These are phyloP conservation scores for Erythrolamprus reginae DNA, from an alignment of 2,113 vertebrate species.

Conservation along the genomic window DNA sequence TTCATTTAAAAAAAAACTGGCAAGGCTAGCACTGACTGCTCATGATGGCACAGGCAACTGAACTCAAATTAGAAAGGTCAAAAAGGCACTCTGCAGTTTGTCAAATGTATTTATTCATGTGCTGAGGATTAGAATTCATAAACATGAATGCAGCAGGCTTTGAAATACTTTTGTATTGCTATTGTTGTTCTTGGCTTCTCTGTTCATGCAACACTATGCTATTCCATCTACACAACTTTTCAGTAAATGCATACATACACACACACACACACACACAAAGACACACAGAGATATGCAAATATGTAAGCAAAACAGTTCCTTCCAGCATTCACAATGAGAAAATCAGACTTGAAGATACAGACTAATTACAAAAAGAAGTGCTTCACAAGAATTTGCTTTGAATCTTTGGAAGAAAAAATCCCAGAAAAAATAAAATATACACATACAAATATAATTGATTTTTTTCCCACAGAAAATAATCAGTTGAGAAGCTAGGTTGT, in stretches of 20 bases:
- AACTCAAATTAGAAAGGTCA: constrained; percentile 77
- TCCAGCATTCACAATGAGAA: constrained; percentile 1
- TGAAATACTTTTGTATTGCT: constrained; percentile 62
- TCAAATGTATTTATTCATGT: constrained; percentile 84
- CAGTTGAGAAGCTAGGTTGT: constrained; percentile 42
- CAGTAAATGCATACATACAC: constrained; percentile 25
- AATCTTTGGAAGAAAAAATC: constrained; percentile 13
- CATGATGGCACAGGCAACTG: constrained; percentile 64
- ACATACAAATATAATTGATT: constrained; percentile 22
- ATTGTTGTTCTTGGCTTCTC: constrained; percentile 73
- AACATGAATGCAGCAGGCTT: constrained; percentile 71
- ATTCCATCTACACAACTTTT: constrained; percentile 55
- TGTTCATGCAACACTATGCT: constrained; percentile 60
- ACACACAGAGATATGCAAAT: constrained; percentile 6
- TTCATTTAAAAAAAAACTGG: constrained; percentile 35
- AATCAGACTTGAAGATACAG: constrained; percentile 10
- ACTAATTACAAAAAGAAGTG: constrained; percentile 10
- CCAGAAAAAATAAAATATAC: constrained; percentile 8
- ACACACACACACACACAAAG: constrained; percentile 44
- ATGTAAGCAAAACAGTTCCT: constrained; percentile 30
- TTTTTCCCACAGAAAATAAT: constrained; percentile 10
- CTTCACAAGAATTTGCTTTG: constrained; percentile 26
- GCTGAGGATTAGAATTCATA: constrained; percentile 79
- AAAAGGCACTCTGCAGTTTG: constrained; percentile 74
- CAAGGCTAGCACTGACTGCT: constrained; percentile 55